These are phyloP conservation scores for Drosophila punjabiensis DNA, from an alignment of 1,140 invertebrate genomes.

Conservation along the genomic window DNA sequence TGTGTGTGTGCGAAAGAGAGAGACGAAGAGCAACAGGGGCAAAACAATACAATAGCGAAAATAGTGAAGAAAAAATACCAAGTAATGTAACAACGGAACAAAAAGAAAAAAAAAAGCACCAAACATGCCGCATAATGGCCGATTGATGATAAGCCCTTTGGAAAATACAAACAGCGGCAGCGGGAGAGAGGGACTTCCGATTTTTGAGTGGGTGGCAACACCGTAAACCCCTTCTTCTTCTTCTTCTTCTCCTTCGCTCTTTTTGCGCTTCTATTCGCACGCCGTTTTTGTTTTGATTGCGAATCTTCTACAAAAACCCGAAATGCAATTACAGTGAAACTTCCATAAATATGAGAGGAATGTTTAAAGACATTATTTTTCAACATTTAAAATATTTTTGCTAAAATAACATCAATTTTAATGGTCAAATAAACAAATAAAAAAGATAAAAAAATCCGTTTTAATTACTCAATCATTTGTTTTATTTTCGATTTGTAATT, in stretches of 20 bases:
- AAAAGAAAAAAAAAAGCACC: slow-evolving; percentile 54
- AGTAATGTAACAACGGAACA: slow-evolving; percentile 32
- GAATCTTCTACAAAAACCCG: slow-evolving; percentile 28
- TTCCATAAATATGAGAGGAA: background rate
- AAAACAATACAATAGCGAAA: slow-evolving; percentile 47
- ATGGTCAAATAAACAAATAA: too few species aligned
- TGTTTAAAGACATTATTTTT: too few species aligned
- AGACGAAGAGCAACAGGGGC: slow-evolving; percentile 38
- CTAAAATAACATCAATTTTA: too few species aligned
- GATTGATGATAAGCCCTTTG: slow-evolving; percentile 59
- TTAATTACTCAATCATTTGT: too few species aligned
- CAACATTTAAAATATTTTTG: background rate
- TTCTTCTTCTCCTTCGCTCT: slow-evolving; percentile 5
- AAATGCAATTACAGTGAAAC: slow-evolving; percentile 14
- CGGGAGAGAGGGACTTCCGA: background rate
- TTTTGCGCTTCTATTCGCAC: slow-evolving; percentile 40
- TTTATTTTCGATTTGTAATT: too few species aligned
- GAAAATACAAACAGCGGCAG: slow-evolving; percentile 4
- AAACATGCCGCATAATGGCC: slow-evolving; percentile 54
- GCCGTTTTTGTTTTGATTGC: slow-evolving; percentile 67
- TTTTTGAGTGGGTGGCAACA: slow-evolving; percentile 54
- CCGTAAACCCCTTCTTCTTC: slow-evolving; percentile 11
- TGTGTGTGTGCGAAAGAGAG: slow-evolving; percentile 1
- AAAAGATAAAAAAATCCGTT: too few species aligned
- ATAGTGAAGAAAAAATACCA: slow-evolving; percentile 41